A percentile compares a stretch with the other conserved stretches of the same genome.
These are phyloP conservation scores for Trachythela sp. DNA, from an alignment of 64 coral and sea anemone species.

Conservation along the genomic window DNA sequence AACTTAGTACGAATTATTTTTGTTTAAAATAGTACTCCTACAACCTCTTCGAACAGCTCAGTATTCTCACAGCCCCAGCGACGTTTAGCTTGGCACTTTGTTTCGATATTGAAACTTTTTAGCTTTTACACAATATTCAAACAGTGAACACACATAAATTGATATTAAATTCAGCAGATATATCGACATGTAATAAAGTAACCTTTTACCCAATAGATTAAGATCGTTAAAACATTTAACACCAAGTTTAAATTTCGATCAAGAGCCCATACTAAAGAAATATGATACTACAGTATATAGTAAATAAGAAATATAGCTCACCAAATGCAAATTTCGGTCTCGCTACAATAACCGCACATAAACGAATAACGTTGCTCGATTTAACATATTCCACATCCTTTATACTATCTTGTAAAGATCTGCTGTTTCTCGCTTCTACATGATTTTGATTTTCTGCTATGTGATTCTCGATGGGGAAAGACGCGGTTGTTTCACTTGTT, in stretches of 20 bases:
- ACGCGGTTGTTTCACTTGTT: neutral
- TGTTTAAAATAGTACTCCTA: no score
- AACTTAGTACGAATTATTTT: no score
- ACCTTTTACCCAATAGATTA: no score
- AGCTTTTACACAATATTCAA: no score
- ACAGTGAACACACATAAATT: no score
- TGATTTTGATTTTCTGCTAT: neutral
- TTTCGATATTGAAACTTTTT: no score
- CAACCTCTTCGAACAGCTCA: no score
- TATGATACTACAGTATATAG: neutral
- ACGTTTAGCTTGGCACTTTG: no score
- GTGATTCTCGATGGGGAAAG: neutral
- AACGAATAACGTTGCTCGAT: neutral
- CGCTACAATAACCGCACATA: neutral
- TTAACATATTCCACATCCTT: neutral
- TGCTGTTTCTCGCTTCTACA: neutral
- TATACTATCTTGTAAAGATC: neutral
- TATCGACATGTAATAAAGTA: no score
- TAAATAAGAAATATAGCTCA: neutral
- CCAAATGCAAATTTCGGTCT: slow-evolving; percentile 8
- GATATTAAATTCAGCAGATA: no score
- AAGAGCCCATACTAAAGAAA: neutral
- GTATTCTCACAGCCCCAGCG: no score
- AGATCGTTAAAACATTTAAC: no score
- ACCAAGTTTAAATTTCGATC: neutral